Percentiles rank a stretch among this genome's conserved stretches.
These are phyloP conservation scores for Caradrina kadenii DNA, from an alignment of 2,888 invertebrate genomes.

Conservation along the genomic window DNA sequence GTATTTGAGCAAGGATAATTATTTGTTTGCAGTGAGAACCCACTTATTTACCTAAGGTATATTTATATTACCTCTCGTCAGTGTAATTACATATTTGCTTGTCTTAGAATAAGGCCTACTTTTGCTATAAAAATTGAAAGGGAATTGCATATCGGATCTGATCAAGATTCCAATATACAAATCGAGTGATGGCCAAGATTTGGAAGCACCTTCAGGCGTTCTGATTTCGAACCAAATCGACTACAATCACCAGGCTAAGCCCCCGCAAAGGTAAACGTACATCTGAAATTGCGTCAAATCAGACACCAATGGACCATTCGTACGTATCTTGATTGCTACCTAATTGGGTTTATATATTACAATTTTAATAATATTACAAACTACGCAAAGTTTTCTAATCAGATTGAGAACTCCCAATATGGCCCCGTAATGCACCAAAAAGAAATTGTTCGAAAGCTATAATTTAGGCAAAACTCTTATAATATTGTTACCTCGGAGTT, in stretches of 20 bases:
- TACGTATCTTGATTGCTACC: constrained; percentile 31
- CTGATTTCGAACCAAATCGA: constrained; percentile 21
- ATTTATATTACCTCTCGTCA: not conserved
- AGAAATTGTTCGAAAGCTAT: constrained; percentile 47
- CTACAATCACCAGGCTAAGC: constrained; percentile 20
- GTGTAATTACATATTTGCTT: not conserved
- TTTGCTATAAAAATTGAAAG: not conserved
- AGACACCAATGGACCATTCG: constrained; percentile 21
- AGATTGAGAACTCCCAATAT: constrained; percentile 42
- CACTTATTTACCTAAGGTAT: constrained; percentile 1
- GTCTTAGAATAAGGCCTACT: not conserved
- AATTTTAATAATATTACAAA: constrained; percentile 51
- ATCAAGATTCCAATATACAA: constrained; percentile 36
- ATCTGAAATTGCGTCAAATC: not conserved
- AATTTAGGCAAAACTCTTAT: constrained; percentile 67
- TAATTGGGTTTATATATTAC: constrained; percentile 39
- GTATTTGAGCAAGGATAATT: constrained; percentile 29
- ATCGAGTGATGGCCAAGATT: constrained; percentile 13
- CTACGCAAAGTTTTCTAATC: constrained; percentile 54
- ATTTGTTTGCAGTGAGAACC: constrained; percentile 18
- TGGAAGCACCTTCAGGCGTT: constrained; percentile 1
- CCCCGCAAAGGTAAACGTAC: constrained; percentile 2
- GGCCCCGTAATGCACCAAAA: constrained; percentile 21
- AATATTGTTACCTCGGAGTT: constrained; percentile 62
- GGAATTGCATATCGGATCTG: constrained; percentile 22